Conservation (phyloP, 2,113 vertebrate genomes). For the Psilopogon haemacephalus region DNA sequence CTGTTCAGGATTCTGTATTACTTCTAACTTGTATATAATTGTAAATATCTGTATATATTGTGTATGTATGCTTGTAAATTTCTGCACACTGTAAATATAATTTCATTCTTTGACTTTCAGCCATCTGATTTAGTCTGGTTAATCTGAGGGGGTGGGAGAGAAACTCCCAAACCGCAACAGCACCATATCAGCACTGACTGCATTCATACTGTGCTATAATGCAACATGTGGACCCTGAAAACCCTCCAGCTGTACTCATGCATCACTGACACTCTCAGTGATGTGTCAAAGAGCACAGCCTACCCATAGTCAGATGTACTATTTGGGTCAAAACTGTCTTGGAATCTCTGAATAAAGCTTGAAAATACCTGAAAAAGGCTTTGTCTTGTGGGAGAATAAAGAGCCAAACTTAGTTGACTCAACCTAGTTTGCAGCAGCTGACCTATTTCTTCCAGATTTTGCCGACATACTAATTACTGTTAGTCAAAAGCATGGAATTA, state of each 20-base stretch:
- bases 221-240: background rate
- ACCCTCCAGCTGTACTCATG: background rate
- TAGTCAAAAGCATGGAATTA: background rate
- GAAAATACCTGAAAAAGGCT: background rate
- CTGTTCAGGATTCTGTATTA: no score
- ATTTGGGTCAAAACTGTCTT: background rate
- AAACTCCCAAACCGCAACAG: no score
- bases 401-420: background rate
- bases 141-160: no score
- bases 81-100: no score
- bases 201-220: background rate
- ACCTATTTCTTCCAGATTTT: background rate
- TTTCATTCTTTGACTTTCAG: no score
- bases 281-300: background rate
- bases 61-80: no score
- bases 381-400: background rate
- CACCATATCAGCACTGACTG: background rate
- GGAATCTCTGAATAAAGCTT: background rate
- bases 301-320: no score
- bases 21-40: no score
- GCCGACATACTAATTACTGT: background rate
- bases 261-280: accelerated
- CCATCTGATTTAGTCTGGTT: no score
- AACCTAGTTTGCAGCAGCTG: background rate
- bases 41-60: no score